Percentiles rank a stretch among this genome's conserved stretches.
phyloP scores from a whole-genome alignment of 2,113 vertebrate species.

The Neogale vison region DNA sequence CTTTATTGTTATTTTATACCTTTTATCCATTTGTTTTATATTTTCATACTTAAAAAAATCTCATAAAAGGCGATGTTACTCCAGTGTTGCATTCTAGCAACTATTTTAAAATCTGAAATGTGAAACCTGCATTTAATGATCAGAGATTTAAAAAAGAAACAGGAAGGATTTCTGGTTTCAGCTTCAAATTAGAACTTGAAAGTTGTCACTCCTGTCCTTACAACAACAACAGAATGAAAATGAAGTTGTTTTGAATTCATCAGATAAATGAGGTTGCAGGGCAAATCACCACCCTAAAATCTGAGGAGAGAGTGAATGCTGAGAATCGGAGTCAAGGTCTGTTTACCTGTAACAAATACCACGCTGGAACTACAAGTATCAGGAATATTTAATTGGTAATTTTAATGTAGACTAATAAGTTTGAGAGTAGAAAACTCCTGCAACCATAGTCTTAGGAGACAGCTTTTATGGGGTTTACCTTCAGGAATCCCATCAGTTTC shows the following conservation, averaged over 20 bases:
- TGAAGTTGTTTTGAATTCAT: not conserved
- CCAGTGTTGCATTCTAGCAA: not conserved
- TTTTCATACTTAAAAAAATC: not conserved
- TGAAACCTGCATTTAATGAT: not conserved
- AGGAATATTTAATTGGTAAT: not conserved
- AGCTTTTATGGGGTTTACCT: not conserved
- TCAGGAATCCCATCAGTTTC: not conserved
- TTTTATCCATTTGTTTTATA: not conserved
- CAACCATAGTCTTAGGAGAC: not conserved
- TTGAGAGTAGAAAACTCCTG: not conserved
- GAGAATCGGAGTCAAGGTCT: not conserved
- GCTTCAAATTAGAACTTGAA: not conserved
- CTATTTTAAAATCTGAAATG: not conserved
- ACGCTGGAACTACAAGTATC: accelerated
- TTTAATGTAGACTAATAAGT: not conserved
- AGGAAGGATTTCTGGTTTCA: not conserved
- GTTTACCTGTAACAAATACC: not conserved
- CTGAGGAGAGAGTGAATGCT: not conserved
- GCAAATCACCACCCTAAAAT: not conserved
- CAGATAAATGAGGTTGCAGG: not conserved
- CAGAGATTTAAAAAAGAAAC: not conserved
- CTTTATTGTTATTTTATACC: not conserved
- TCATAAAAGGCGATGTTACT: not conserved
- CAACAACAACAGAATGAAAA: not conserved
- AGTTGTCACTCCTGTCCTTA: not conserved